phyloP scores from a whole-genome alignment of 2,888 invertebrate species.

The Cactoblastis cactorum region DNA sequence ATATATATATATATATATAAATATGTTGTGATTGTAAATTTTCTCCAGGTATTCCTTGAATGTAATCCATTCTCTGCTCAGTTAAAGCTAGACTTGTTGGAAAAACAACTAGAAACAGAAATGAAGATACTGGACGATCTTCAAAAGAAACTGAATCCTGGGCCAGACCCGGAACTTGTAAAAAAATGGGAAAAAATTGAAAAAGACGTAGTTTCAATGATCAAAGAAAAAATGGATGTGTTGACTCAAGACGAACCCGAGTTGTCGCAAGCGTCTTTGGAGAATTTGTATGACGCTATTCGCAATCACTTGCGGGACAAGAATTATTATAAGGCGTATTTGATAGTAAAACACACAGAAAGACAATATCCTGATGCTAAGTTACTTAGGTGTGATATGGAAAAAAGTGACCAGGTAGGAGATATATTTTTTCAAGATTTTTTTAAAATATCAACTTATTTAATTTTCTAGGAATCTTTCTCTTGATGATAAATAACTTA shows the following conservation, averaged over 20 bases:
- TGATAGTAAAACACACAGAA: conserved; percentile 69
- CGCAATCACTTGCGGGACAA: conserved; percentile 63
- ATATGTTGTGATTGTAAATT: neutral
- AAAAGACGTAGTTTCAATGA: conserved; percentile 65
- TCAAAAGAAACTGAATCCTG: conserved; percentile 68
- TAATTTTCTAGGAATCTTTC: no score
- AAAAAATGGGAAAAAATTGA: conserved; percentile 78
- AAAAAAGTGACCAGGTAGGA: conserved; percentile 69
- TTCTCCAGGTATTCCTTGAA: conserved; percentile 83
- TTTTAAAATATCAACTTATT: no score
- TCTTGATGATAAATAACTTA: no score
- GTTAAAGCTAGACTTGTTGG: conserved; percentile 78
- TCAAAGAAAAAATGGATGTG: conserved; percentile 68
- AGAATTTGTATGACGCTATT: conserved; percentile 64
- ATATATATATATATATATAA: no score
- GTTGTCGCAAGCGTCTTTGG: conserved; percentile 62
- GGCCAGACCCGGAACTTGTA: conserved; percentile 60
- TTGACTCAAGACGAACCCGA: conserved; percentile 69
- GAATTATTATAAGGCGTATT: conserved; percentile 75
- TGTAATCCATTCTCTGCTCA: conserved; percentile 92
- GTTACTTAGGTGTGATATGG: conserved; percentile 65
- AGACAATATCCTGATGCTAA: conserved; percentile 69
- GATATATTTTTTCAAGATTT: neutral
- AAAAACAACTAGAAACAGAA: conserved; percentile 80
- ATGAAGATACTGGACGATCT: conserved; percentile 81